These are phyloP conservation scores for Nothocercus nigrocapillus DNA, from an alignment of 2,113 vertebrate species.

Conservation along the genomic window DNA sequence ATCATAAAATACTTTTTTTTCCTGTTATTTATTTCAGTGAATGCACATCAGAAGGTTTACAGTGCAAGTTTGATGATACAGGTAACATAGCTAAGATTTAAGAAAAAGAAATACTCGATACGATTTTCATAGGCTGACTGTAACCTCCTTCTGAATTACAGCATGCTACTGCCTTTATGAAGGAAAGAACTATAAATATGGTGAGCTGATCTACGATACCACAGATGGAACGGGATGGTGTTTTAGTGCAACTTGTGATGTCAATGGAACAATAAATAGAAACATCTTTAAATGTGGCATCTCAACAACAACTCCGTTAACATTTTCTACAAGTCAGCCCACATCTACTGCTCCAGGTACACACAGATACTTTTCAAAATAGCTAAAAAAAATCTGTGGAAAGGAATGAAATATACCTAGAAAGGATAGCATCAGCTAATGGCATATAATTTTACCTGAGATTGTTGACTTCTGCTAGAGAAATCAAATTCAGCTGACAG, in stretches of 20 bases:
- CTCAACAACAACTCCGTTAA: background rate
- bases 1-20: background rate
- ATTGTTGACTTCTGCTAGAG: background rate
- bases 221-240: constrained; percentile 81
- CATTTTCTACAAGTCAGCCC: background rate
- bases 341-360: constrained; percentile 53
- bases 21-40: constrained; percentile 50
- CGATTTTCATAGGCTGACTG: background rate
- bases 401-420: background rate
- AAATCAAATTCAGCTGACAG: background rate
- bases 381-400: background rate
- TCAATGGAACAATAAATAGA: constrained; percentile 74
- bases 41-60: constrained; percentile 68
- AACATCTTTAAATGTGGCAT: constrained; percentile 31
- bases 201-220: constrained; percentile 79
- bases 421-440: background rate
- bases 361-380: background rate
- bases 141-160: constrained; percentile 26
- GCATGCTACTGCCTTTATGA: constrained; percentile 79
- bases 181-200: constrained; percentile 61
- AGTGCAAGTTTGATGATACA: constrained; percentile 48
- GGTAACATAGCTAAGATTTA: constrained; percentile 65
- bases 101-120: background rate
- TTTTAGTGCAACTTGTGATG: constrained; percentile 70
- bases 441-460: background rate